Conservation (phyloP, 1,140 invertebrate species). For the Hetaerina americana region DNA sequence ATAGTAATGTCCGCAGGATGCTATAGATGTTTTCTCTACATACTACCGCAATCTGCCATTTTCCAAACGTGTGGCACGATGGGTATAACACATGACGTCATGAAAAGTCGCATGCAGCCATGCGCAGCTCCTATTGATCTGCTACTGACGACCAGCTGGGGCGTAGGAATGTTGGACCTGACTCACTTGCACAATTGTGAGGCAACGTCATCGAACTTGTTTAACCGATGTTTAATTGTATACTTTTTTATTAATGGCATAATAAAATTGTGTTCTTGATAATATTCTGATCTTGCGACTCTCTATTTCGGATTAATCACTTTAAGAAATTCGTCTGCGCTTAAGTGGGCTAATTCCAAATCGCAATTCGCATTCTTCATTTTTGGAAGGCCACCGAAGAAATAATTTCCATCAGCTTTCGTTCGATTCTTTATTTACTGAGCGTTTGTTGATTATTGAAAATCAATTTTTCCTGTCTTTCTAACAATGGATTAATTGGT, state of each 20-base stretch:
- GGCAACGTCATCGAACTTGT: not conserved
- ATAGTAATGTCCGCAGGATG: conserved; percentile 4
- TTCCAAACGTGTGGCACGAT: conserved; percentile 6
- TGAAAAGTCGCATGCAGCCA: conserved; percentile 4
- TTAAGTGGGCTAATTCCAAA: too few species aligned
- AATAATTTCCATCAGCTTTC: too few species aligned
- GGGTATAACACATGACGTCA: conserved; percentile 6
- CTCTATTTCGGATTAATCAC: too few species aligned
- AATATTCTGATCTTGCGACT: too few species aligned
- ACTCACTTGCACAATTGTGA: not conserved
- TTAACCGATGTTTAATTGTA: not conserved
- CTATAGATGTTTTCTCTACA: conserved; percentile 2
- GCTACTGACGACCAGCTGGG: not conserved
- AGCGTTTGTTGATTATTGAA: too few species aligned
- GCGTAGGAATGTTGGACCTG: not conserved
- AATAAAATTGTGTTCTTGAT: too few species aligned
- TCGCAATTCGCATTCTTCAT: too few species aligned
- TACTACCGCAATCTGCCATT: conserved; percentile 9
- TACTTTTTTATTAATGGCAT: not conserved
- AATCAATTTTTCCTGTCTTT: too few species aligned
- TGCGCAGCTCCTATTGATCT: conserved; percentile 8
- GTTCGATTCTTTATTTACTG: too few species aligned
- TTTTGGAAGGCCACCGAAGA: too few species aligned
- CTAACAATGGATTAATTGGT: too few species aligned
- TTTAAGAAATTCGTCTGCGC: too few species aligned